Conservation (phyloP, 2,888 invertebrate genomes). For the Eilema sororculum region DNA sequence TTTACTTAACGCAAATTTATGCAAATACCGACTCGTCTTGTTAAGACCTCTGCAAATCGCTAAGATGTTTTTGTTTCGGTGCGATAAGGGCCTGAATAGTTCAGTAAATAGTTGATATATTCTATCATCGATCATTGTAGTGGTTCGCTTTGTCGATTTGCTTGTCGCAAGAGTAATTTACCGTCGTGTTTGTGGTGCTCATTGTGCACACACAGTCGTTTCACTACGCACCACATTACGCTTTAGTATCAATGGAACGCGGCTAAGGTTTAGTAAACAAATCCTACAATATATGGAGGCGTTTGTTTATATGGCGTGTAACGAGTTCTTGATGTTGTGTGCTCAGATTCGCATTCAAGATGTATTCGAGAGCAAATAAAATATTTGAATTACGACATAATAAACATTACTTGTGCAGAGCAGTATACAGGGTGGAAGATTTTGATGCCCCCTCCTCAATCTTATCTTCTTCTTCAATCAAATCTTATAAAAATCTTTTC, state of each 20-base stretch:
- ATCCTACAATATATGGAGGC: conserved; percentile 36
- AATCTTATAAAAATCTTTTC: no score
- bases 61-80: conserved; percentile 75
- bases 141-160: conserved; percentile 44
- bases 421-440: no score
- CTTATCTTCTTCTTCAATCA: no score
- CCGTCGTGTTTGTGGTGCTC: conserved; percentile 30
- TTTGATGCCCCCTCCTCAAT: no score
- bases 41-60: conserved; percentile 67
- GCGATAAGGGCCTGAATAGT: conserved; percentile 57
- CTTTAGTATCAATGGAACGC: conserved; percentile 46
- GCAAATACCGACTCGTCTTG: conserved; percentile 79
- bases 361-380: conserved; percentile 14
- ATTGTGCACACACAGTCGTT: conserved; percentile 29
- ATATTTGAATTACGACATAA: conserved; percentile 14
- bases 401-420: not conserved
- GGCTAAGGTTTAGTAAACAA: conserved; percentile 46
- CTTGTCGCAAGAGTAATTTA: conserved; percentile 33
- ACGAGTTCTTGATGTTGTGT: conserved; percentile 51
- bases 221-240: conserved; percentile 29
- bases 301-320: conserved; percentile 45
- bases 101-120: conserved; percentile 55
- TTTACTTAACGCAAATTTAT: conserved; percentile 87
- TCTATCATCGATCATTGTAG: conserved; percentile 52
- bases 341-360: conserved; percentile 36